phyloP scores from a whole-genome alignment of 2,888 invertebrate genomes.

The Epistrophella euchroma region DNA sequence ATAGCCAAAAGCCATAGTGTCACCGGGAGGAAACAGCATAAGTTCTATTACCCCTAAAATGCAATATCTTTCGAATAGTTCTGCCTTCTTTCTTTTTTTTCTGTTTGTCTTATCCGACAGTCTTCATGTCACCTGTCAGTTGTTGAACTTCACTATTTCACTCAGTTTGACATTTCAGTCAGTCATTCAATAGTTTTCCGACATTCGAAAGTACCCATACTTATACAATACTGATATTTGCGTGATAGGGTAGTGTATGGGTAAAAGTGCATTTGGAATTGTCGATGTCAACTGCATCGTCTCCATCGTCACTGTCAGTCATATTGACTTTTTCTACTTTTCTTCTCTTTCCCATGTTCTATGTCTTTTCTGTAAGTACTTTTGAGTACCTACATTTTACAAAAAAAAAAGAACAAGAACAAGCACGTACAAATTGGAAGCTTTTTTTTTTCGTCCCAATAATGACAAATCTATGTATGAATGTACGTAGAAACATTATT shows the following conservation, averaged over 20 bases:
- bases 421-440: slow-evolving; percentile 62
- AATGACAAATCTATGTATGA: slow-evolving; percentile 60
- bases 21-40: slow-evolving; percentile 4
- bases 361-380: slow-evolving; percentile 15
- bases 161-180: slow-evolving; percentile 70
- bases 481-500: slow-evolving; percentile 34
- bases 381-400: slow-evolving; percentile 20
- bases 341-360: neutral
- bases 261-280: slow-evolving; percentile 71
- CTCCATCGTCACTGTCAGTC: slow-evolving; percentile 42
- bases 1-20: too few species aligned
- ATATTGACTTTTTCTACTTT: neutral
- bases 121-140: slow-evolving; percentile 72
- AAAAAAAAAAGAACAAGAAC: neutral
- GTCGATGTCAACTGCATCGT: slow-evolving; percentile 72
- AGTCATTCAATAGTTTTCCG: slow-evolving; percentile 74
- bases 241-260: slow-evolving; percentile 30
- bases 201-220: slow-evolving; percentile 40
- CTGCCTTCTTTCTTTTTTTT: neutral
- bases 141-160: slow-evolving; percentile 65
- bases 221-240: neutral
- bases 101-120: slow-evolving; percentile 12
- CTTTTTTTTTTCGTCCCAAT: slow-evolving; percentile 45
- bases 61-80: slow-evolving; percentile 69
- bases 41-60: slow-evolving; percentile 47